Evolutionary conservation across 2,113 vertebrate species (phyloP).

Genomic region (Acanthisitta chloris): DNA sequence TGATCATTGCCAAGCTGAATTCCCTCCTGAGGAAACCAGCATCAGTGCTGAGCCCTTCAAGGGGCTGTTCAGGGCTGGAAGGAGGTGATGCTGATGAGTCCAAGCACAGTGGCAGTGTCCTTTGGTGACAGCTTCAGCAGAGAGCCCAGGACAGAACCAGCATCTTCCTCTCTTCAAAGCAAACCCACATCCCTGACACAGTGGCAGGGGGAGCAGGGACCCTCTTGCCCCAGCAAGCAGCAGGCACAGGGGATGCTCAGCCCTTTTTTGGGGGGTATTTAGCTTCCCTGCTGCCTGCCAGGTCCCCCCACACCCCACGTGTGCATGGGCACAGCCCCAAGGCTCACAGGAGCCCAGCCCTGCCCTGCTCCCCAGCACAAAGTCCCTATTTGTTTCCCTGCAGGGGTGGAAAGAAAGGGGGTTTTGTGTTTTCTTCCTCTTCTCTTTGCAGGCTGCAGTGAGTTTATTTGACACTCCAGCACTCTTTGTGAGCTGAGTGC

Average conservation of each 20-base stretch:
- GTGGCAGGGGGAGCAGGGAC: fast-evolving
- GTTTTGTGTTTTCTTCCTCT: slow-evolving; percentile 80
- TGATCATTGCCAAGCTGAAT: fast-evolving
- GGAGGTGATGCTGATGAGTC: not conserved
- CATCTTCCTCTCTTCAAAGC: not conserved
- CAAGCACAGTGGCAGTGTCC: too few relatives aligned
- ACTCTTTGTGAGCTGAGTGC: slow-evolving; percentile 90
- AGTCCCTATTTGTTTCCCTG: slow-evolving; percentile 86
- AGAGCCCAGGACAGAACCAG: not conserved
- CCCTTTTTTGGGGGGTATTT: fast-evolving
- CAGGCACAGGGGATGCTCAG: fast-evolving
- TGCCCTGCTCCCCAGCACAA: slow-evolving; percentile 81
- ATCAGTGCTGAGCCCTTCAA: not conserved
- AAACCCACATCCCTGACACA: fast-evolving
- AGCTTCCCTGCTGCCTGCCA: not conserved
- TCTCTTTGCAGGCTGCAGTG: slow-evolving; percentile 76
- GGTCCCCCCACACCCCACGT: not conserved
- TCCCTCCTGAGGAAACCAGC: fast-evolving
- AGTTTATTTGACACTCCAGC: slow-evolving; percentile 94
- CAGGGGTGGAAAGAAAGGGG: slow-evolving; percentile 87
- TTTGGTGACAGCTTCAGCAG: not conserved
- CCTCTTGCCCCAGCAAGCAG: not conserved
- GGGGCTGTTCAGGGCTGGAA: fast-evolving
- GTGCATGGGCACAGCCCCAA: slow-evolving; percentile 5
- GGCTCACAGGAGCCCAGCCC: not conserved